phyloP scores from a whole-genome alignment of 2,888 invertebrate species.

The Macrophya annulata region DNA sequence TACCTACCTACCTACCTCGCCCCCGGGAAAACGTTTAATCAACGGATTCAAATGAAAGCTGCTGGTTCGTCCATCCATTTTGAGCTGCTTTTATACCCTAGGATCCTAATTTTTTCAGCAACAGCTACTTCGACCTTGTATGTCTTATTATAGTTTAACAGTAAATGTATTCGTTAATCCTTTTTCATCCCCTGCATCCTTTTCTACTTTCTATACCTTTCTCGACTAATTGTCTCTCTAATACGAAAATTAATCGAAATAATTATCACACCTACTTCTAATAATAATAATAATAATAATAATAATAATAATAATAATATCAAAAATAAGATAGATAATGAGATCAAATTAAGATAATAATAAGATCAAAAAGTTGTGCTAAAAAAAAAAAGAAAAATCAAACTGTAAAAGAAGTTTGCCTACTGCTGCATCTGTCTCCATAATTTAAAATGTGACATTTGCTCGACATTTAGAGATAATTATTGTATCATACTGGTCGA shows the following conservation, averaged over 20 bases:
- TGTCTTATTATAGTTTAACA: not conserved
- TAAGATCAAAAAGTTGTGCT: too few relatives aligned
- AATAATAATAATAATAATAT: too few relatives aligned
- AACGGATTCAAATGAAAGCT: constrained; percentile 40
- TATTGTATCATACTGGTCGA: constrained; percentile 3
- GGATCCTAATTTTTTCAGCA: not conserved
- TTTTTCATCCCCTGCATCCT: not conserved
- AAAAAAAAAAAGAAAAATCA: not conserved
- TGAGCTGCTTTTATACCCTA: not conserved
- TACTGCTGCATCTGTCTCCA: not conserved
- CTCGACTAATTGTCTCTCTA: not conserved
- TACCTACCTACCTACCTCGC: not conserved
- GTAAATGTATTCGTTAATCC: constrained; percentile 1
- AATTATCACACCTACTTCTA: too few relatives aligned
- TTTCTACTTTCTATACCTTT: not conserved
- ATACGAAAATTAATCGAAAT: not conserved
- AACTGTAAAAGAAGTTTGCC: not conserved
- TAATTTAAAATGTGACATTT: constrained; percentile 17
- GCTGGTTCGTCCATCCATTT: not conserved
- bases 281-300: too few relatives aligned
- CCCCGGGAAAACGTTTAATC: constrained; percentile 42
- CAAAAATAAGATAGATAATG: too few relatives aligned
- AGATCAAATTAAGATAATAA: too few relatives aligned
- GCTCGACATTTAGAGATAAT: constrained; percentile 14
- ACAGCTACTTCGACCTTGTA: not conserved